Percentiles rank a stretch among this genome's conserved stretches.
These are phyloP conservation scores for Bactericera cockerelli DNA, from an alignment of 1,140 invertebrate genomes.

Conservation along the genomic window DNA sequence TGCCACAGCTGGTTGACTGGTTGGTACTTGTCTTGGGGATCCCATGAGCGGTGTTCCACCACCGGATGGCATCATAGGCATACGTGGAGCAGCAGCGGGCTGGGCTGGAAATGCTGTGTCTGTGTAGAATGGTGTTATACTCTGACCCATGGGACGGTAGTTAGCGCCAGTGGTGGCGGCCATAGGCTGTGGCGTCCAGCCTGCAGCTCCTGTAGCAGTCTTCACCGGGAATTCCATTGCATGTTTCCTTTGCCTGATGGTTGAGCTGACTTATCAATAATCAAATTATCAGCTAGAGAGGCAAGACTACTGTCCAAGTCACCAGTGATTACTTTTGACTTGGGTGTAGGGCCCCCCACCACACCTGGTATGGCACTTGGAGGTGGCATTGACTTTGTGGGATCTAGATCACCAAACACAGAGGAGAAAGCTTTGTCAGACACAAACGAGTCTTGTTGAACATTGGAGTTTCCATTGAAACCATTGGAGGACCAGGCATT, in stretches of 20 bases:
- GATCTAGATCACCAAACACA: slow-evolving; percentile 53
- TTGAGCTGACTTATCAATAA: slow-evolving; percentile 68
- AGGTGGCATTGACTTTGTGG: slow-evolving; percentile 34
- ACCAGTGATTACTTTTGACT: slow-evolving; percentile 65
- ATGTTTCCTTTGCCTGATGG: slow-evolving; percentile 43
- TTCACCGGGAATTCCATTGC: slow-evolving; percentile 78
- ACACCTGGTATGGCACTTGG: slow-evolving; percentile 4
- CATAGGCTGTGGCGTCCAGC: slow-evolving; percentile 71
- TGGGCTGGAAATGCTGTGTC: background rate
- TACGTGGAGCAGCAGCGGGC: slow-evolving; percentile 8
- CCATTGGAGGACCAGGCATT: slow-evolving; percentile 54
- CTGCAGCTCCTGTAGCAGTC: slow-evolving; percentile 44
- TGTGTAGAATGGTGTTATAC: slow-evolving; percentile 1
- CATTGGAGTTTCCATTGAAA: slow-evolving; percentile 30
- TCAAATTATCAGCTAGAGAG: slow-evolving; percentile 76
- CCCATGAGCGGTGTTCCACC: slow-evolving; percentile 2
- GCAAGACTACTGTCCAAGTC: slow-evolving; percentile 85
- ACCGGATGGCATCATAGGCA: slow-evolving; percentile 6
- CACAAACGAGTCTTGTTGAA: slow-evolving; percentile 41
- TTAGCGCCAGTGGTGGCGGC: slow-evolving; percentile 66
- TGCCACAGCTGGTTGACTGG: background rate
- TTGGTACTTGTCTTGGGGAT: background rate
- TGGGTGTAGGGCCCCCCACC: slow-evolving; percentile 19
- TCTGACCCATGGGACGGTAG: slow-evolving; percentile 57
- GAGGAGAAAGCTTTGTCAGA: slow-evolving; percentile 70